Conservation (phyloP, 2,888 invertebrate species). For the Clusia tigrina region DNA sequence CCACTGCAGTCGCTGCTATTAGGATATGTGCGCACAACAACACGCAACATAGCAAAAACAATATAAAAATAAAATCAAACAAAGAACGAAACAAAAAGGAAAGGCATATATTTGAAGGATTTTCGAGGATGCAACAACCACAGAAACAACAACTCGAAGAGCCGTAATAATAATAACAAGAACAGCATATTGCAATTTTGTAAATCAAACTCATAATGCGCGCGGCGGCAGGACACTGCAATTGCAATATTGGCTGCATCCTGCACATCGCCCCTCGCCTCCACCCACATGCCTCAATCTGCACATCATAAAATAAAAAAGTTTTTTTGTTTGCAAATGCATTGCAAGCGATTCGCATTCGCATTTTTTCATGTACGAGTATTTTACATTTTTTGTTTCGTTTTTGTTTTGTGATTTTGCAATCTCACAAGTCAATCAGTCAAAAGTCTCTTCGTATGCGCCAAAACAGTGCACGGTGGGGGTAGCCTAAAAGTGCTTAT, state of each 20-base stretch:
- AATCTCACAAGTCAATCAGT: constrained; percentile 50
- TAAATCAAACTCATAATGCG: constrained; percentile 41
- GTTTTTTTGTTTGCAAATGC: constrained; percentile 10
- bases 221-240: neutral
- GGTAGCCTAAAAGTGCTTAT: neutral
- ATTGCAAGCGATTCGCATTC: neutral
- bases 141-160: neutral
- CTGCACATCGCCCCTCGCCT: neutral
- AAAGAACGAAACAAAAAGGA: neutral
- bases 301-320: constrained; percentile 1
- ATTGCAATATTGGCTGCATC: neutral
- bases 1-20: neutral
- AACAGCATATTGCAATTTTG: constrained; percentile 54
- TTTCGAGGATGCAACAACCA: constrained; percentile 7
- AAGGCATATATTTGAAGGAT: neutral
- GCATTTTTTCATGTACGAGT: neutral
- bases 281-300: neutral
- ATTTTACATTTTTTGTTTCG: neutral
- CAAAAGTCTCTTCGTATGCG: constrained; percentile 51
- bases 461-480: constrained; percentile 29
- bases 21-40: neutral
- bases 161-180: constrained; percentile 28
- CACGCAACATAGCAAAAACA: neutral
- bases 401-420: constrained; percentile 28
- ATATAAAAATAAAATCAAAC: neutral